phyloP scores from a whole-genome alignment of 37 sponge, comb jelly and placozoan species.

The Ephydatia muelleri region DNA sequence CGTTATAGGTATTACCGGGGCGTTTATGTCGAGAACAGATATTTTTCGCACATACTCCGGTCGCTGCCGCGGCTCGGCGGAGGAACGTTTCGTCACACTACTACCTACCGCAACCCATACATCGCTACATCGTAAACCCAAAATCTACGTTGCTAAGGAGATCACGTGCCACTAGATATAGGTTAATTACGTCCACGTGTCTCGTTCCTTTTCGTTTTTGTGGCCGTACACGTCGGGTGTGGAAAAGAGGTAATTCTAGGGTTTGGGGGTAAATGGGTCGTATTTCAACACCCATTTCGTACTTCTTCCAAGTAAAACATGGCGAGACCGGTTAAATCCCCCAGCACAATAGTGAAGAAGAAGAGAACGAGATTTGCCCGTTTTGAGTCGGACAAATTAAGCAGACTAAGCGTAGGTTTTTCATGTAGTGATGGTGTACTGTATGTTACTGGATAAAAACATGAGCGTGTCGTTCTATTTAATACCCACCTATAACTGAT shows the following conservation, averaged over 20 bases:
- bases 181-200: background rate
- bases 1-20: slow-evolving; percentile 30
- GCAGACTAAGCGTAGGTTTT: slow-evolving; percentile 64
- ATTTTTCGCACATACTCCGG: slow-evolving; percentile 11
- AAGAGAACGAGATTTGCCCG: slow-evolving; percentile 80
- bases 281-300: background rate
- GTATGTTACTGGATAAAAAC: background rate
- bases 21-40: slow-evolving; percentile 3
- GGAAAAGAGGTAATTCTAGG: background rate
- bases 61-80: background rate
- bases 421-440: background rate
- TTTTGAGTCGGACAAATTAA: slow-evolving; percentile 84
- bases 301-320: slow-evolving; percentile 4
- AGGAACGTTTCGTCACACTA: background rate
- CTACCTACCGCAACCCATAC: slow-evolving; percentile 4
- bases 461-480: background rate
- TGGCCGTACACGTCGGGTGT: background rate
- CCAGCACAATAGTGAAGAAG: slow-evolving; percentile 74
- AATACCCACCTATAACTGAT: background rate
- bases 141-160: background rate
- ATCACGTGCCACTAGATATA: background rate
- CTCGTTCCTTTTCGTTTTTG: background rate
- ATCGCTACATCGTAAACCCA: background rate
- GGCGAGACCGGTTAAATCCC: slow-evolving; percentile 59
- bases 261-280: background rate